Conservation (phyloP, 1,140 invertebrate genomes). For the Philotrypesis tridentata region DNA sequence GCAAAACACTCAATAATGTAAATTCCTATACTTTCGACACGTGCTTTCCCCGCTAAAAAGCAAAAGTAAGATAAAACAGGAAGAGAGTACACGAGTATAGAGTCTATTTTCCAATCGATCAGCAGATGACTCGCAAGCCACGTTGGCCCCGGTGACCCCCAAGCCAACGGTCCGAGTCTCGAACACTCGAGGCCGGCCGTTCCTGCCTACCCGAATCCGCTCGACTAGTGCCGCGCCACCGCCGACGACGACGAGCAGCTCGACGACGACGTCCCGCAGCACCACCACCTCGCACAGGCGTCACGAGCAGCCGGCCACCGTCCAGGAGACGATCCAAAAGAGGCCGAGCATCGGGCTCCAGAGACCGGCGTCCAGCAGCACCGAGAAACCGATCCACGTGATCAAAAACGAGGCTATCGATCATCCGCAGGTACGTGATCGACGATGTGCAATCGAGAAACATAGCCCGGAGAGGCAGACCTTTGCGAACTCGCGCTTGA, state of each 20-base stretch:
- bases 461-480: no score
- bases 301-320: slow-evolving; percentile 64
- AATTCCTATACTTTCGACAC: no score
- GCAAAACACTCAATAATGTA: no score
- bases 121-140: slow-evolving; percentile 27
- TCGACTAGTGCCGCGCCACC: slow-evolving; percentile 49
- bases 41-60: no score
- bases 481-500: background rate
- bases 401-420: slow-evolving; percentile 59
- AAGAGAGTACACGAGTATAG: no score
- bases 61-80: no score
- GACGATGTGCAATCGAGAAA: background rate
- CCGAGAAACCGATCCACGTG: background rate
- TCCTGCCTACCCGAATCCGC: slow-evolving; percentile 64
- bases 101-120: background rate
- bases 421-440: slow-evolving; percentile 63
- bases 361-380: slow-evolving; percentile 48
- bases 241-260: background rate
- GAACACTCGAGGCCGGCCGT: slow-evolving; percentile 54
- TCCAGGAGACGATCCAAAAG: slow-evolving; percentile 63
- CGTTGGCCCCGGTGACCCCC: background rate
- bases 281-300: background rate
- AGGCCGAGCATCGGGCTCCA: slow-evolving; percentile 65
- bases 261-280: slow-evolving; percentile 3
- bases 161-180: slow-evolving; percentile 19